Evolutionary conservation across 2,888 invertebrate genomes (phyloP).

Genomic region (Pristionchus japonicus): DNA sequence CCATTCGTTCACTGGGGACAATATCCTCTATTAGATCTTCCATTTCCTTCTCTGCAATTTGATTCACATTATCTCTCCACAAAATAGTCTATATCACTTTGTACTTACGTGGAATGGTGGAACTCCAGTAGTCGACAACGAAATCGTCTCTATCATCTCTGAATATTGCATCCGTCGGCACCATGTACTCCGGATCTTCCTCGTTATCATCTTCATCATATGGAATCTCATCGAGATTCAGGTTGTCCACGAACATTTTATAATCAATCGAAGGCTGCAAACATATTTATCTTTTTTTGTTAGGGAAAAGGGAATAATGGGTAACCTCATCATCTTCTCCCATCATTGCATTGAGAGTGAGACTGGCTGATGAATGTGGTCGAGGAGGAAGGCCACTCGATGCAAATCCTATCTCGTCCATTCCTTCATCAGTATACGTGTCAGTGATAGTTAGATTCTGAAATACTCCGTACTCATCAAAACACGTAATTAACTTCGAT

Average conservation of each 20-base stretch:
- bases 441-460: neutral
- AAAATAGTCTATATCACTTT: neutral
- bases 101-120: constrained; percentile 19
- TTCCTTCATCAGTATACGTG: neutral
- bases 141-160: neutral
- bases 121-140: neutral
- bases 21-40: constrained; percentile 21
- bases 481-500: too few relatives aligned
- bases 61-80: neutral
- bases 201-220: constrained; percentile 25
- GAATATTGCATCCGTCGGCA: neutral
- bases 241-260: neutral
- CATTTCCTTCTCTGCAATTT: neutral
- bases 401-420: neutral
- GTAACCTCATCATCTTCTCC: neutral
- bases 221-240: neutral
- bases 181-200: constrained; percentile 28
- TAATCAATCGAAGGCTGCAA: constrained; percentile 12
- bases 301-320: neutral
- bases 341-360: constrained; percentile 18
- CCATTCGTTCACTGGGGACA: neutral
- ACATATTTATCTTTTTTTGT: neutral
- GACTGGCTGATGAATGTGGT: neutral
- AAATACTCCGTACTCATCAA: too few relatives aligned
- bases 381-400: neutral